Evolutionary conservation across 1,140 invertebrate species (phyloP), one percentile per base, ranked within the genome.

Genomic region (Drosophila miranda): DNA sequence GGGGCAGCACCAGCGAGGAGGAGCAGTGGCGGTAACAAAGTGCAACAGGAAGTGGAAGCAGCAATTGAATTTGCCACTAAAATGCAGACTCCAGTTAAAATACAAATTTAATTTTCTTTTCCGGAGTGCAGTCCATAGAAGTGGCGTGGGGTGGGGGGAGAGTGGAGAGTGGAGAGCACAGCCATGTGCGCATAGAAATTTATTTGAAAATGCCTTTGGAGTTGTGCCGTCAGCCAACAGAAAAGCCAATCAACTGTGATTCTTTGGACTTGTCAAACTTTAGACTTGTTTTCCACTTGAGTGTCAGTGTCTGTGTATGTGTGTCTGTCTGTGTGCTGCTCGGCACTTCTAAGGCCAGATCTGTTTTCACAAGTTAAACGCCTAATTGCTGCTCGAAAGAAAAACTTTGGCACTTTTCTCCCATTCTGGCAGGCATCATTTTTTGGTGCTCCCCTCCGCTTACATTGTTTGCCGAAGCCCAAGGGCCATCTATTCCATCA

Each of bases 371-470:
- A 45, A 69, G 63, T 63, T 53, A 49, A 49, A 34, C 48, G 26
- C 48, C 81, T 84, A 86, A 84, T 84, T 84, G 77, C 69, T 64
- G 74, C 73, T 81, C 81, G 68, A 81, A 62, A 60, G 45, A 55
- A 45, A 55, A 77, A 53, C 54, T 63, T 77, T 58, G 41, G 23
- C 38, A 49, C 54, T 58, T 57, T 60, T 67, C 44, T 30, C 19
- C 38, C 57, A 54, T 69, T 75, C 41, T 41, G 14, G 21, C 9
- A 1, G 28, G 26, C 43, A 54, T 60, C 11, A 63, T 74, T 76
- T 64, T 49, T 62, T 30, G 42, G 45, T 34, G 41, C 59, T 38
- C 52, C 67, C 34, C 44, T 30, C 56, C 59, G 56, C 67, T 75
- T 61, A 66, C 71, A 48, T 67, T 73, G 62, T 76, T 72, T 76